Evolutionary conservation across 2,113 vertebrate species (phyloP), one percentile per base, ranked within the genome.

Genomic region (Psophia crepitans): DNA sequence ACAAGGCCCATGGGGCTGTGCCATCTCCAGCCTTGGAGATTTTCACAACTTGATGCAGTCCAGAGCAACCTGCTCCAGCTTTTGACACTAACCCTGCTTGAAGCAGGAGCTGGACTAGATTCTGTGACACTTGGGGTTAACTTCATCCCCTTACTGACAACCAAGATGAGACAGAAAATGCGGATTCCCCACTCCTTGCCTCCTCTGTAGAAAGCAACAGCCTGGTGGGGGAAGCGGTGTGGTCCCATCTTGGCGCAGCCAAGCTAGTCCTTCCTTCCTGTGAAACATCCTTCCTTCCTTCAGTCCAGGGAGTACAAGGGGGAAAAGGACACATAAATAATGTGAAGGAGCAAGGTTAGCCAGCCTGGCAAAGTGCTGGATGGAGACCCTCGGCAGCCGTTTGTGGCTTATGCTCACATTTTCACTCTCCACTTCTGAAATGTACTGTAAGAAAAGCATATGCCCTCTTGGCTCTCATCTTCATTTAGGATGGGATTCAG

Each of bases 251-350:
- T 5, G 2, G 46, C 70, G 35, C 23, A 88, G 78, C 76, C 30
- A 63, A 54, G 28, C 20, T 74, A 69, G 48, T 88, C 63, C 64
- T 95, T 96, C 73, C 91, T 96, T 96, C 94, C 96, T 84, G 39
- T 84, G 80, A 92, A 91, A 91, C 80, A 68, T 92, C 89, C 89
- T 90, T 92, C 90, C 91, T 93, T 91, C 82, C 87, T 79, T 88
- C 82, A 51, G 81, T 48, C 39, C 69, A 82, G 53, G 53, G 56
- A 93, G 65, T 48, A 43, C 61, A 69, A 80, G 61, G 49, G 33
- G 49, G 3, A 53, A 87, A 95, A 68, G 65, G 49, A 35, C 70
- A 82, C 1, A 1, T 35, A 53, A 94, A 94, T 48, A 89, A 82
- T 70, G 4, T 0, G 3, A 51, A 39, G 37, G 61, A 74, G 49